Evolutionary conservation across 2,797 vertebrate genomes (phyloP), one percentile per base, ranked within the genome.

Genomic region (Sylvilagus floridanus): DNA sequence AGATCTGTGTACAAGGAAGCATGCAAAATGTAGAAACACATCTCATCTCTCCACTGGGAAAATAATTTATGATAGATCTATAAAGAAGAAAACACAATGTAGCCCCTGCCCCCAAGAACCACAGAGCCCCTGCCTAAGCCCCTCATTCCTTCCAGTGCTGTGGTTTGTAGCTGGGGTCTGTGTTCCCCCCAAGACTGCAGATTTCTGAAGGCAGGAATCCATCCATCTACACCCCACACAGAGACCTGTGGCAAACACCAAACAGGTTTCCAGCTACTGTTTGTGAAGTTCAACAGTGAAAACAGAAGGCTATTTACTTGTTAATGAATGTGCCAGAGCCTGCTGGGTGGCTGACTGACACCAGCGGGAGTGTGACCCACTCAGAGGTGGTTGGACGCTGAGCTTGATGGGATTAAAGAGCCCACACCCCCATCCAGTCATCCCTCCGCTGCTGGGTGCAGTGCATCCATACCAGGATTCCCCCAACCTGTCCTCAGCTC

Each of bases 221-320:
- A 2, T 37, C 14, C 69, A 68, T 54, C 52, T 32, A 22, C 68
- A 32, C 8, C 82, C 42, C 68, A 21, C 75, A 28, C 66, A 6
- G 22, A 84, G 69, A 57, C 32, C 30, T 5, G 32, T 7, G n/a
- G 63, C 37, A 35, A 92, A 90, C 7, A 68, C 16, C 37, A 26
- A 83, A 30, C 0, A 17, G 35, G 13, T 19, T 84, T 69, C 76
- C 72, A 76, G 66, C 19, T n/a, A 69, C 60, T 42, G 28, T 84
- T 92, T 84, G 69, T 76, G 54, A 79, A 88, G 8, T 83, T 94
- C 83, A 6, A 17, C 2, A 26, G 62, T 14, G 62, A 86, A 92
- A 93, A 93, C 30, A 87, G 72, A 88, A 76, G 84, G 71, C 57
- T 78, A 84, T 94, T 91, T 69, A 79, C 81, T 91, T 96, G 96